Percentiles rank a stretch among this genome's conserved stretches.
These are phyloP conservation scores for Drosophila macrospina DNA, from an alignment of 2,888 invertebrate species.

Conservation along the genomic window DNA sequence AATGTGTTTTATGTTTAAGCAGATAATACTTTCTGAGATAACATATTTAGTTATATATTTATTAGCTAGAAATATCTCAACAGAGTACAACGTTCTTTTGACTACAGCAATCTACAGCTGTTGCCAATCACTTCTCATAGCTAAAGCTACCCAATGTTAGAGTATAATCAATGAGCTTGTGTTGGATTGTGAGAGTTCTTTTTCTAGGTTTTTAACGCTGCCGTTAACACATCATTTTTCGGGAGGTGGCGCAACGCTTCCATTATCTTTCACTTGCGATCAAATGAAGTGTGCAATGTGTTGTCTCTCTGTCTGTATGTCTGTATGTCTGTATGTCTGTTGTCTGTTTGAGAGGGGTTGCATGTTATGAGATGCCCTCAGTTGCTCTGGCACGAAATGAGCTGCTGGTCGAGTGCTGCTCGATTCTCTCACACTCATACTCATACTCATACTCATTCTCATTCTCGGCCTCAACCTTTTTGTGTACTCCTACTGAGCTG, in stretches of 20 bases:
- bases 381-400: slow-evolving; percentile 60
- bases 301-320: slow-evolving; percentile 56
- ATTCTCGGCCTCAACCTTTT: slow-evolving; percentile 9
- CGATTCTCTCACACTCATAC: background rate
- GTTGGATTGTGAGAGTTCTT: slow-evolving; percentile 14
- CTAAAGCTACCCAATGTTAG: background rate
- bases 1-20: too few species aligned
- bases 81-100: too few species aligned
- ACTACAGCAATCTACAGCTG: too few species aligned
- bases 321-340: slow-evolving; percentile 46
- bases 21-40: too few species aligned
- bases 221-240: slow-evolving; percentile 78
- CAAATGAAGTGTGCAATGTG: slow-evolving; percentile 80
- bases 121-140: background rate
- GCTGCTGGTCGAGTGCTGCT: slow-evolving; percentile 43
- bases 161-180: slow-evolving; percentile 25
- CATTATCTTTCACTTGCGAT: slow-evolving; percentile 81
- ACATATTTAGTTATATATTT: too few species aligned
- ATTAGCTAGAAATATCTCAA: too few species aligned
- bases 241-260: slow-evolving; percentile 40
- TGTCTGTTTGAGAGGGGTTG: slow-evolving; percentile 14
- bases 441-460: background rate
- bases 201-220: slow-evolving; percentile 70
- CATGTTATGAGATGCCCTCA: slow-evolving; percentile 26
- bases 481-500: slow-evolving; percentile 39